Evolutionary conservation across 64 coral and sea anemone genomes (phyloP).

Genomic region (Actinia equina): DNA sequence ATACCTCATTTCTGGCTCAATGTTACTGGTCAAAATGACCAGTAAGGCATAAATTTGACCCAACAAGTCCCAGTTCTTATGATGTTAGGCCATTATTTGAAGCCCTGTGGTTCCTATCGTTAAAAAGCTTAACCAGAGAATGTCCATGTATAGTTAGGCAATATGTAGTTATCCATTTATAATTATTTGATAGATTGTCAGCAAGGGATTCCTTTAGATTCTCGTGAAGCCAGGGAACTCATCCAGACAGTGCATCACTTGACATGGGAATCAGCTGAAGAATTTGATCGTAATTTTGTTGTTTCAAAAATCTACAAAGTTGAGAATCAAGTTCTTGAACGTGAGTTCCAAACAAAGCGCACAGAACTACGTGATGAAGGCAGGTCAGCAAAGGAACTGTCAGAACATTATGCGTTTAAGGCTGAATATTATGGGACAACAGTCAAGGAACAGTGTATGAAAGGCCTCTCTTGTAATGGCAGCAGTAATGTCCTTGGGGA

Average conservation of each 20-base stretch:
- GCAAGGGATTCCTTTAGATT: constrained; percentile 45
- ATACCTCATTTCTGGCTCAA: no score
- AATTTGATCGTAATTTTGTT: constrained; percentile 36
- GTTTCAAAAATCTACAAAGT: constrained; percentile 61
- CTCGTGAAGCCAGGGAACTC: constrained; percentile 74
- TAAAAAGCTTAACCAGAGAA: no score
- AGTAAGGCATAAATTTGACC: no score
- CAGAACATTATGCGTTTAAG: constrained; percentile 52
- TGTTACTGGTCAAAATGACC: no score
- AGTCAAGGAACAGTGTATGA: constrained; percentile 56
- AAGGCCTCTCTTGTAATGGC: constrained; percentile 48
- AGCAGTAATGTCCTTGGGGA: constrained; percentile 51
- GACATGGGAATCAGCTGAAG: constrained; percentile 34
- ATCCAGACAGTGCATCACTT: constrained; percentile 18
- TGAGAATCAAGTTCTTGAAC: constrained; percentile 47
- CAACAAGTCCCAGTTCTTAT: no score
- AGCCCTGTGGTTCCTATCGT: no score
- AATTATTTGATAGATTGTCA: constrained; percentile 50
- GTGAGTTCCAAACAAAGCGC: constrained; percentile 57
- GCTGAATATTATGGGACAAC: constrained; percentile 20
- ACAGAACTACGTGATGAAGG: constrained; percentile 47
- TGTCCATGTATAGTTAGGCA: no score
- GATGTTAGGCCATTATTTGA: no score
- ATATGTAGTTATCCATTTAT: background rate
- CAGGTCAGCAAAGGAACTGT: constrained; percentile 50